Conservation (phyloP, 2,797 vertebrate genomes). For the Rhynchonycteris naso region DNA sequence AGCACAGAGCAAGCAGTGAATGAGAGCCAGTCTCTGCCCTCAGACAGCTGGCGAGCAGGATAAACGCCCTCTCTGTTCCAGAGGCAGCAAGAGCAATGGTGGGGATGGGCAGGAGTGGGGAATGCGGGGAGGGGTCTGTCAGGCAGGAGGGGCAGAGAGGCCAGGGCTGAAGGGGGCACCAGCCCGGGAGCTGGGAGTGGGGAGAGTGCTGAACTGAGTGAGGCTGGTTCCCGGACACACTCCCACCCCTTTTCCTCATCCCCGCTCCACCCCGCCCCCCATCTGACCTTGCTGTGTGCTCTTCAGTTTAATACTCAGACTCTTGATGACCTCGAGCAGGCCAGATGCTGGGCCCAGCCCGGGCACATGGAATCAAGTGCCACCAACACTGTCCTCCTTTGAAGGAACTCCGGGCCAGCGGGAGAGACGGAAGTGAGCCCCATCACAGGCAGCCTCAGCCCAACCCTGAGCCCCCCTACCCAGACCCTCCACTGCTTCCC, state of each 20-base stretch:
- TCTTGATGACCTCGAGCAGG: background rate
- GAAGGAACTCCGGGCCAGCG: background rate
- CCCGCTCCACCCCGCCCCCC: background rate
- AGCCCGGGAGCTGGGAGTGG: background rate
- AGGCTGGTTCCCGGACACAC: fast-evolving
- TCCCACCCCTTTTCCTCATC: background rate
- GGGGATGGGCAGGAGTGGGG: background rate
- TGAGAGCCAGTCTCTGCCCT: background rate
- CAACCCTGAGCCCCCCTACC: background rate
- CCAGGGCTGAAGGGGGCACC: background rate
- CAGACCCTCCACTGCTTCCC: background rate
- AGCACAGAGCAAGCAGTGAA: background rate
- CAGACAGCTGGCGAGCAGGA: background rate
- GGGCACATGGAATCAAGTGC: background rate
- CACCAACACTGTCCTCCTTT: background rate
- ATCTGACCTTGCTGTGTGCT: background rate
- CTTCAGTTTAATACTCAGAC: background rate
- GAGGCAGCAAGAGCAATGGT: background rate
- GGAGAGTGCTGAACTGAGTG: too few relatives aligned
- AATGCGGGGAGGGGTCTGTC: fast-evolving
- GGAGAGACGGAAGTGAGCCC: background rate
- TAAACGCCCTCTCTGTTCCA: background rate
- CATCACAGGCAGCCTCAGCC: background rate
- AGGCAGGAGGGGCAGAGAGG: background rate
- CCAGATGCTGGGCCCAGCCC: background rate